These are phyloP conservation scores for Hydriomena furcata DNA, from an alignment of 2,888 invertebrate species.

Conservation along the genomic window DNA sequence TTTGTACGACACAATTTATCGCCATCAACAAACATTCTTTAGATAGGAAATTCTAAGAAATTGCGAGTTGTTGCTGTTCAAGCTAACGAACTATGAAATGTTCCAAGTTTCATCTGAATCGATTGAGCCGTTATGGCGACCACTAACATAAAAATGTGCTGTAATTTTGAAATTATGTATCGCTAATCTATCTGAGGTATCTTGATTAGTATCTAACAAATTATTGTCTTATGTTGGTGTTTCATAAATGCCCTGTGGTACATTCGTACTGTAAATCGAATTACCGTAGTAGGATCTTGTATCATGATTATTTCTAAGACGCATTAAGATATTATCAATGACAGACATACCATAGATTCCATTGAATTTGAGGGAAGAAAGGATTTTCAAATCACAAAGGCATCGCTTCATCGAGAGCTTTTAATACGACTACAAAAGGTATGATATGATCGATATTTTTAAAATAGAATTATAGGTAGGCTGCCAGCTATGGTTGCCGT, in stretches of 20 bases:
- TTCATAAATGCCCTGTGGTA: no score
- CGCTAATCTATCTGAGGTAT: no score
- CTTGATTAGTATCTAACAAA: no score
- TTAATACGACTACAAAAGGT: slow-evolving; percentile 29
- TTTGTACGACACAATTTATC: slow-evolving; percentile 5
- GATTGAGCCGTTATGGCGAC: no score
- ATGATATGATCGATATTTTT: slow-evolving; percentile 28
- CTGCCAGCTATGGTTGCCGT: slow-evolving; percentile 27
- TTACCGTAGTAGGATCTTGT: neutral
- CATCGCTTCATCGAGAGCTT: slow-evolving; percentile 9
- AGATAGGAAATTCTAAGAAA: no score
- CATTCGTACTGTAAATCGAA: no score
- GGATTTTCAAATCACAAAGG: slow-evolving; percentile 22
- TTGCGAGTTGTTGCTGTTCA: no score
- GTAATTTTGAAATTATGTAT: no score
- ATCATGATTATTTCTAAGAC: neutral
- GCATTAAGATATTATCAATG: slow-evolving; percentile 13
- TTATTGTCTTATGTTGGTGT: no score
- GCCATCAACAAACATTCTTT: neutral
- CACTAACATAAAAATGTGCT: no score
- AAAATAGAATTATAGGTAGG: slow-evolving; percentile 24
- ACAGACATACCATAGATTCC: slow-evolving; percentile 7
- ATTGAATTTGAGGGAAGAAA: slow-evolving; percentile 11
- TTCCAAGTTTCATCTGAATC: no score
- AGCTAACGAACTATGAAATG: no score